Percentiles rank a stretch among this genome's conserved stretches.
phyloP scores from a whole-genome alignment of 2,113 vertebrate species.

The Aleadryas rufinucha region DNA sequence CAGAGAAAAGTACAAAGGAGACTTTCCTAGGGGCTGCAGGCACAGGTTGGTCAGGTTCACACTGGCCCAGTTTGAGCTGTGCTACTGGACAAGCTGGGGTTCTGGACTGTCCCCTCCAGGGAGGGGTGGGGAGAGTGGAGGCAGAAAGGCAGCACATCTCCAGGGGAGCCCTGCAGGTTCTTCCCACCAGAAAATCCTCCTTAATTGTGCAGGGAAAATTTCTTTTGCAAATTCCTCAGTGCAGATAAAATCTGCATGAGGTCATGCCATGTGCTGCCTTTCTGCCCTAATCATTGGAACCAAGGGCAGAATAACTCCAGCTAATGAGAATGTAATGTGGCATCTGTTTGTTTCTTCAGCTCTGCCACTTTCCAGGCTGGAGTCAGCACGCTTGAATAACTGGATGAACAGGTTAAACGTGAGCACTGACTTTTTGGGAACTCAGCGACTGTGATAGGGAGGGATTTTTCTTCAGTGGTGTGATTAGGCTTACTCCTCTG shows the following conservation, averaged over 20 bases:
- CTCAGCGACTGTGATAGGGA: background rate
- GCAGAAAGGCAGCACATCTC: background rate
- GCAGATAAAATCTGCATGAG: constrained; percentile 41
- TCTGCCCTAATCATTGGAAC: background rate
- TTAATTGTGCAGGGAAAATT: background rate
- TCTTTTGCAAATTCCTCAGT: constrained; percentile 9
- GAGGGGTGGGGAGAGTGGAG: background rate
- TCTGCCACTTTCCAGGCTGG: background rate
- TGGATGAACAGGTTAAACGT: constrained; percentile 12
- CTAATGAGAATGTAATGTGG: background rate
- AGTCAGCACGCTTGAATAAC: background rate
- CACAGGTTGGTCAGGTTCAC: background rate
- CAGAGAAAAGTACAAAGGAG: background rate
- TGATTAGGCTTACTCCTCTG: background rate
- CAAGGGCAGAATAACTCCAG: background rate
- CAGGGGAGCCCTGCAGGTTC: background rate
- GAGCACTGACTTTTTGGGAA: background rate
- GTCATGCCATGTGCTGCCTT: constrained; percentile 12
- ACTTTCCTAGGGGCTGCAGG: background rate
- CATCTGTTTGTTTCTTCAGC: constrained; percentile 37
- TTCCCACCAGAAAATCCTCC: background rate
- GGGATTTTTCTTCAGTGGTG: background rate
- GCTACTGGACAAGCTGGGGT: background rate
- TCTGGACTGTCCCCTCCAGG: background rate
- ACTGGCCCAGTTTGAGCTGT: background rate